A percentile compares a stretch with the other conserved stretches of the same genome.
phyloP scores from a whole-genome alignment of 2,797 vertebrate genomes.

The Acanthurus leucopareius region DNA sequence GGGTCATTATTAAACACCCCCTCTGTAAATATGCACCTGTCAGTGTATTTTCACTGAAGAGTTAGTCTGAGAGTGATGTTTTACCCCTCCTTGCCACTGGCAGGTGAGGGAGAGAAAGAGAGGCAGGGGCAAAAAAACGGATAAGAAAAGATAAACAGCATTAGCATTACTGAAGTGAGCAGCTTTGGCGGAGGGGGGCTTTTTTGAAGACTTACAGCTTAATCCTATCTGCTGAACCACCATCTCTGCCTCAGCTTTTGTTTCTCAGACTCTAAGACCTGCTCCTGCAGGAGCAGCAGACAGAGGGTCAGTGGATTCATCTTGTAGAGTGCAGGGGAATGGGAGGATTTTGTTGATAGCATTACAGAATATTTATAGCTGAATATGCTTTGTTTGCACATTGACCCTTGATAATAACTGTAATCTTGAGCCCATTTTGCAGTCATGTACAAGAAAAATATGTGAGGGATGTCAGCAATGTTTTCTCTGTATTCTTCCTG shows the following conservation, averaged over 20 bases:
- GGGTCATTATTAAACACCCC: conserved; percentile 56
- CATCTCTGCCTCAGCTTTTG: conserved; percentile 76
- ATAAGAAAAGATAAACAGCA: conserved; percentile 66
- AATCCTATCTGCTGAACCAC: conserved; percentile 80
- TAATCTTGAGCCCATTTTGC: conserved; percentile 38
- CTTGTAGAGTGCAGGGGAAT: conserved; percentile 53
- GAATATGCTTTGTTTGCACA: conserved; percentile 62
- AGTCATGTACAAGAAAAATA: neutral
- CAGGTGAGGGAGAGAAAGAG: conserved; percentile 29
- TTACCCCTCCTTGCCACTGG: conserved; percentile 20
- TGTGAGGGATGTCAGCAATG: neutral
- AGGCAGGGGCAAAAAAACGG: conserved; percentile 3
- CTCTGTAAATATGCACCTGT: conserved; percentile 64
- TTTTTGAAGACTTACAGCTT: conserved; percentile 82
- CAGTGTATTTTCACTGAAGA: conserved; percentile 45
- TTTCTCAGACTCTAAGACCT: conserved; percentile 77
- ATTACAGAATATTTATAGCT: conserved; percentile 54
- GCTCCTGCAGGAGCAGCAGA: conserved; percentile 68
- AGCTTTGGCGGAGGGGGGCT: conserved; percentile 68
- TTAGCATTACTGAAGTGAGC: conserved; percentile 71
- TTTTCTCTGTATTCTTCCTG: neutral
- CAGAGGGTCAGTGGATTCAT: conserved; percentile 73
- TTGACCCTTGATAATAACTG: conserved; percentile 49
- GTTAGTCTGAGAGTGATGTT: conserved; percentile 50
- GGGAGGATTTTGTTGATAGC: conserved; percentile 49